Evolutionary conservation across 1,140 invertebrate genomes (phyloP).

Genomic region (Ips typographus): DNA sequence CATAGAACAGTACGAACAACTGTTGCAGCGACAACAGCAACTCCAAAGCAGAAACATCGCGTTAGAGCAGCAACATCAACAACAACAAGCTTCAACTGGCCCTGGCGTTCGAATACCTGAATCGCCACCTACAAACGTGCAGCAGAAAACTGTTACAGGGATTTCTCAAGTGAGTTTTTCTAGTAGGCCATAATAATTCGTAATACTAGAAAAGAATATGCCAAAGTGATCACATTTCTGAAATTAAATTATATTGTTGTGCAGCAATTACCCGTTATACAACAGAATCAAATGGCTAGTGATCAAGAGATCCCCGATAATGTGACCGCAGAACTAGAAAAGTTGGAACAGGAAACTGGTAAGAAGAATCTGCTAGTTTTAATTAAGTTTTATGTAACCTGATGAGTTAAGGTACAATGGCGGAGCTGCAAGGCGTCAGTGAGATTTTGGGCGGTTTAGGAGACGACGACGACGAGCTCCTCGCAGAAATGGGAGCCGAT

Average conservation of each 20-base stretch:
- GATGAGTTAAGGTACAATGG: constrained; percentile 56
- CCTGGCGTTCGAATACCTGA: constrained; percentile 11
- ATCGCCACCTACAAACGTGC: neutral
- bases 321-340: constrained; percentile 76
- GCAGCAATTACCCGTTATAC: neutral
- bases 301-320: constrained; percentile 74
- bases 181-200: neutral
- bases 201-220: neutral
- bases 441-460: constrained; percentile 79
- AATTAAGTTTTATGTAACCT: constrained; percentile 38
- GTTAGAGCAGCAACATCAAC: constrained; percentile 8
- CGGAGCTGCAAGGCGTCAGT: constrained; percentile 71
- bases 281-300: constrained; percentile 12
- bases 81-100: neutral
- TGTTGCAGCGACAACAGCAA: constrained; percentile 40
- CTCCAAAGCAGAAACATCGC: constrained; percentile 34
- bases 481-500: constrained; percentile 89
- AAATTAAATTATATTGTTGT: no score
- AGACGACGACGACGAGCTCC: constrained; percentile 84
- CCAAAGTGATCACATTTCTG: no score
- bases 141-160: neutral
- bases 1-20: constrained; percentile 46
- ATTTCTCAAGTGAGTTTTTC: constrained; percentile 9
- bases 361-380: constrained; percentile 1
- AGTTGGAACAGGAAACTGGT: constrained; percentile 68